phyloP scores from a whole-genome alignment of 2,113 vertebrate species.

The Erpornis zantholeuca region DNA sequence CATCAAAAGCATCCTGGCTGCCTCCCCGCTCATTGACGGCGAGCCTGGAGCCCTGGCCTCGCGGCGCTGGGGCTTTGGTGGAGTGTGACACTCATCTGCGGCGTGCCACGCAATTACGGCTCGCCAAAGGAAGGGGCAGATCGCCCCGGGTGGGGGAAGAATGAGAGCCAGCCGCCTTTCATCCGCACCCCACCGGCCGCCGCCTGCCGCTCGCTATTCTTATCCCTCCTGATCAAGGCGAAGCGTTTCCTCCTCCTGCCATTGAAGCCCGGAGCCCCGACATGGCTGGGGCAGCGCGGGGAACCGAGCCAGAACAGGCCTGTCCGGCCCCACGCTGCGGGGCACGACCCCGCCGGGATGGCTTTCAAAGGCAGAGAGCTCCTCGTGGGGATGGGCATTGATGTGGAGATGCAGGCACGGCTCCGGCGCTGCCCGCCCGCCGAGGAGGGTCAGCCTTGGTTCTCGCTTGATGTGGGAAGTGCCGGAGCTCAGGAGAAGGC shows the following conservation, averaged over 20 bases:
- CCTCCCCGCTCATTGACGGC: constrained; percentile 20
- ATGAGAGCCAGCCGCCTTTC: constrained; percentile 54
- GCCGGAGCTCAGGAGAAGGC: accelerated
- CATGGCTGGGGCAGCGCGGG: neutral
- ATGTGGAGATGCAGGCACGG: accelerated
- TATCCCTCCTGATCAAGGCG: constrained; percentile 44
- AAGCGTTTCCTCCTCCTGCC: neutral
- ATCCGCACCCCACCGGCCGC: constrained; percentile 30
- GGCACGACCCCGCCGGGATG: neutral
- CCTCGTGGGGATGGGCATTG: neutral
- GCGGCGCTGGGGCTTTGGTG: constrained; percentile 1
- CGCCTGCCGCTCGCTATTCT: constrained; percentile 56
- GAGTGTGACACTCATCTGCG: neutral
- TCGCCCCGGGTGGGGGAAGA: neutral
- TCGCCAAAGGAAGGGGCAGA: neutral
- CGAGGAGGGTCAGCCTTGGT: neutral
- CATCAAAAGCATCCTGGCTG: constrained; percentile 28
- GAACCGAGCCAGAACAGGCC: neutral
- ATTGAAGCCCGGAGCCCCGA: neutral
- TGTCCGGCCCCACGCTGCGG: neutral
- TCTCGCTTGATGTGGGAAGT: neutral
- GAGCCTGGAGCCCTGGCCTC: neutral
- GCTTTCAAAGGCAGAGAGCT: neutral
- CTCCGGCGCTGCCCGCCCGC: accelerated
- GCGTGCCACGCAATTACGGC: constrained; percentile 19